Evolutionary conservation across 2,888 invertebrate species (phyloP), one percentile per base, ranked within the genome.

Genomic region (Galerucella pusilla): DNA sequence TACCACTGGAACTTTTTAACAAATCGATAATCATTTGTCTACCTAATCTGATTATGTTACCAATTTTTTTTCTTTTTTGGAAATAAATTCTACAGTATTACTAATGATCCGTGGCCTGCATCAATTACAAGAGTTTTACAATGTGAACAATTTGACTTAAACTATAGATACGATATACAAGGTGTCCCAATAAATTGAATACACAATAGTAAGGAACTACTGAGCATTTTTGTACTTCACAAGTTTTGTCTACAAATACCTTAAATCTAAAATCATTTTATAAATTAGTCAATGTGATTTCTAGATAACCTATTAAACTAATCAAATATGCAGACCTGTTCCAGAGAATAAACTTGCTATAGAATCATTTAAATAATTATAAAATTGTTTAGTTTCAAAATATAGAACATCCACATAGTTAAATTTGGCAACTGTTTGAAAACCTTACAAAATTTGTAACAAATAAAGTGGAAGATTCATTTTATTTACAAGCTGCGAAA

Each of bases 71-170:
- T 20, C 20, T 20, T 20, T 9, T 42, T 42, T 42, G n/a, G 5
- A 52, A 52, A 52, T 52, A 52, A 52, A 52, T n/a, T 52, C 52
- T 52, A 52, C n/a, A 2, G n/a, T 57, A 57, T 10, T 57, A 16
- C 20, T 57, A 57, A 57, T 57, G 57, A 52, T 52, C 52, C 10
- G 7, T 61, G 35, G 28, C 14, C 45, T 65, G 46, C 64, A 14
- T 45, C 10, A 46, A 65, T 46, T 65, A 65, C 14, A 20, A 65
- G 63, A 63, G n/a, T 35, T 63, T 63, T 63, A 42, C 35, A 42
- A 7, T 42, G 63, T 63, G 63, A 63, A 12, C 25, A 63, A 63
- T 42, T 42, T 63, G 63, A 63, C 63, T 63, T 63, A 63, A 63
- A 63, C 63, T 54, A 54, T 54, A 54, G n/a, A 54, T 54, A 54